These are phyloP conservation scores for Sinocyclocheilus anshuiensis DNA, from an alignment of 2,113 vertebrate species.

Conservation along the genomic window DNA sequence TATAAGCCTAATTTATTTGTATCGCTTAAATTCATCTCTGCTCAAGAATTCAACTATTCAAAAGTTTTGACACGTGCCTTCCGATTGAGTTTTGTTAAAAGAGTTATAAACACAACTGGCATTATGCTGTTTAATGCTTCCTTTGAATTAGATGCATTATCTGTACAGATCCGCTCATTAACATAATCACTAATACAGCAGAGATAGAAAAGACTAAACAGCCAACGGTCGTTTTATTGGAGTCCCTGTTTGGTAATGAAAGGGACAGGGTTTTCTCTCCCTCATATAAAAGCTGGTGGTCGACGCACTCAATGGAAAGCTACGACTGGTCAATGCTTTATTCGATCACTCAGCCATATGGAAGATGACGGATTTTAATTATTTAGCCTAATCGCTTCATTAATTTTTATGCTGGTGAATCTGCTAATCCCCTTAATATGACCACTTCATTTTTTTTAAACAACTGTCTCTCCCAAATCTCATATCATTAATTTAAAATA, in stretches of 20 bases:
- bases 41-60: conserved; percentile 62
- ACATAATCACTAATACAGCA: conserved; percentile 73
- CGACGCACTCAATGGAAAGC: conserved; percentile 53
- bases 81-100: conserved; percentile 63
- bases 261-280: conserved; percentile 61
- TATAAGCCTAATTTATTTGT: conserved; percentile 80
- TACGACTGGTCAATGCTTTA: conserved; percentile 61
- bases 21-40: conserved; percentile 63
- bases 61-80: conserved; percentile 59
- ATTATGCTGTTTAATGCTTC: conserved; percentile 75
- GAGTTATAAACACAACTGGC: conserved; percentile 69
- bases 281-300: conserved; percentile 66
- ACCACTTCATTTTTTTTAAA: conserved; percentile 53
- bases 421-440: conserved; percentile 72
- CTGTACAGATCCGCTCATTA: conserved; percentile 73
- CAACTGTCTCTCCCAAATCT: conserved; percentile 28
- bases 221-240: conserved; percentile 58
- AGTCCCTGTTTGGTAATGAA: conserved; percentile 63
- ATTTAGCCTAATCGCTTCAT: conserved; percentile 79
- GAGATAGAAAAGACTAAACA: conserved; percentile 52
- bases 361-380: conserved; percentile 76
- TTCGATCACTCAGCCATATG: conserved; percentile 76
- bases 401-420: conserved; percentile 75
- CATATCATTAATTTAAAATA: conserved; percentile 23
- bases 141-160: conserved; percentile 74